Base-by-base conservation (phyloP, 2,113 vertebrate genomes). In the Heliornis fulica region DNA sequence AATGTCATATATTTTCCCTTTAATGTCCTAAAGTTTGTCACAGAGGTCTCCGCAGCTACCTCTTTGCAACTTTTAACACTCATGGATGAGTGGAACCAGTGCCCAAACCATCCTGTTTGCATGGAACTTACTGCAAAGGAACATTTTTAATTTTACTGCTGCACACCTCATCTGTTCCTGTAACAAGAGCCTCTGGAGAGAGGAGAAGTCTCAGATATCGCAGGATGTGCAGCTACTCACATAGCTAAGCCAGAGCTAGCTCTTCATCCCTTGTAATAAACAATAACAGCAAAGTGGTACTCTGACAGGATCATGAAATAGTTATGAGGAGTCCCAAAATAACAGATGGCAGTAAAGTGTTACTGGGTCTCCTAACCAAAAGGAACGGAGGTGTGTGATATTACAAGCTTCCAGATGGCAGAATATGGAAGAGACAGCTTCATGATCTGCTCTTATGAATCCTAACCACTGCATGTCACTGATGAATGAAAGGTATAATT, bases 401-500 rank as follows among this genome's bases (percentile, higher is more conserved):
- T 54, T 66, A 31, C 34, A 45, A 50, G 50, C 29, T 83, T 65
- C 75, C 63, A 89, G 68, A 77, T 70, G 83, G 86, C n/a, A 88
- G 45, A 65, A 29, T n/a, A 38, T 25, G 54, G 45, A 53, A 85
- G 79, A 93, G 48, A 61, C 40, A 75, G 15, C 57, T 80, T 60
- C n/a, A 41, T 46, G n/a, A 29, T 70, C 34, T 71, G 57, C 57
- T 88, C n/a, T 65, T 86, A 20, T 6, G 68, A 92, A 77, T 92
- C 51, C 26, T 29, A 77, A 48, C 71, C 23, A 12, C 53, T 68
- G 53, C 8, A 26, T 23, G 13, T 83, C 79, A 68, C 61, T 84
- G 53, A 41, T 61, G 71, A 90, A 76, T 85, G 70, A 75, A 74
- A 87, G 38, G 64, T 95, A 4, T 31, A 69, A 65, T 77, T 96